Evolutionary conservation across 35 echinoderm and acorn worm genomes (phyloP), one percentile per base, ranked within the genome.

Genomic region (Eucidaris tribuloides): DNA sequence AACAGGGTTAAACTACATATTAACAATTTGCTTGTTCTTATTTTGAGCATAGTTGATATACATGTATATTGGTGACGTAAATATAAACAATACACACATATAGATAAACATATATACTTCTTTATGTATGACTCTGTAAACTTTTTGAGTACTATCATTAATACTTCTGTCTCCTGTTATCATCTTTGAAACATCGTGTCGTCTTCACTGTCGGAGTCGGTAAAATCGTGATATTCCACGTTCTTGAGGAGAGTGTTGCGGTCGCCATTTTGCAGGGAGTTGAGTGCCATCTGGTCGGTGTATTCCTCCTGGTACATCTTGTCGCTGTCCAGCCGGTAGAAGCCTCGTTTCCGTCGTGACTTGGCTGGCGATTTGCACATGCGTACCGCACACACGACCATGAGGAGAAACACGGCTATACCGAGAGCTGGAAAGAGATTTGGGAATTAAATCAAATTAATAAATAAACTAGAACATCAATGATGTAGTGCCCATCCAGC

Each of bases 241-340:
- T 83, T 83, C n/a, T 84, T 83, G 11, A 79, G 37, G 13, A 94
- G 81, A 6, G 81, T 61, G 2, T 85, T 54, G 71, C 81, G 79
- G 48, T 71, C 65, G 14, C 49, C 45, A 36, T 74, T 76, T 37
- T 89, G 84, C 28, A 89, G 90, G 41, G 66, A 63, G 33, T 83
- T 86, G 19, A 98, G 49, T 27, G 90, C 95, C 0, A 98, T 28
- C 5, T 87, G 66, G 72, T 98, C 95, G 13, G 83, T 63, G 68
- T 87, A 98, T 62, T 98, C 95, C 39, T 98, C 95, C 29, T 88
- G 71, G 44, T 88, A 89, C 90, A 93, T 93, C 29, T 49, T 83
- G 19, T 89, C 79, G 40, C 83, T 46, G 58, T 98, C 87, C 32
- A 98, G 90, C 17, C 86, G 95, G 59, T 93, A 98, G 79, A 98